Percentiles rank a stretch among this genome's conserved stretches.
Evolutionary conservation across 2,113 vertebrate genomes (phyloP).

Genomic region (Origma solitaria): DNA sequence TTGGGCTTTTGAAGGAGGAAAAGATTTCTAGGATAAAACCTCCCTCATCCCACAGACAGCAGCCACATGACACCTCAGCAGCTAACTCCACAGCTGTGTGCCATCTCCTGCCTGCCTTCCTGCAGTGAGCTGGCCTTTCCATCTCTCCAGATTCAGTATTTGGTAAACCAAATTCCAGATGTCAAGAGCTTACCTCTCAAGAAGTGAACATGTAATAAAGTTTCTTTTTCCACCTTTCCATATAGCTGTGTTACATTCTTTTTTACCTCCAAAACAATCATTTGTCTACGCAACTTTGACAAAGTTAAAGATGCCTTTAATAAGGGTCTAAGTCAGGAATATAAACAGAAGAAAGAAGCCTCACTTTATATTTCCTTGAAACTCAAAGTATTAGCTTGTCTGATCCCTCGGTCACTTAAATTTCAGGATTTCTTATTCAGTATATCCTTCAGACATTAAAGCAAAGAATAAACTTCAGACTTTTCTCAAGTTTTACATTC

Average conservation of each 20-base stretch:
- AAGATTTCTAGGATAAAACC: not conserved
- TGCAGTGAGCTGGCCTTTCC: not conserved
- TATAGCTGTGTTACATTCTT: not conserved
- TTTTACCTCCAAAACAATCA: not conserved
- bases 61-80: not conserved
- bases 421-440: not conserved
- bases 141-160: not conserved
- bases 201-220: not conserved
- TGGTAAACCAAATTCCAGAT: not conserved
- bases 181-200: not conserved
- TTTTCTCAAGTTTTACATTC: not conserved
- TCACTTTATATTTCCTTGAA: not conserved
- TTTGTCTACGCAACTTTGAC: not conserved
- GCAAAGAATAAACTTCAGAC: not conserved
- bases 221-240: not conserved
- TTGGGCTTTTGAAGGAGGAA: not conserved
- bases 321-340: not conserved
- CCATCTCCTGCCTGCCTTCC: not conserved
- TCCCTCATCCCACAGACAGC: not conserved
- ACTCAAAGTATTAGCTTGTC: not conserved
- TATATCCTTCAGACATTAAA: not conserved
- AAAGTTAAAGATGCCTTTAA: not conserved
- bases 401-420: not conserved
- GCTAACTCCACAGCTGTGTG: not conserved
- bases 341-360: not conserved